Evolutionary conservation across 2,113 vertebrate species (phyloP).

Genomic region (Nasalis larvatus): DNA sequence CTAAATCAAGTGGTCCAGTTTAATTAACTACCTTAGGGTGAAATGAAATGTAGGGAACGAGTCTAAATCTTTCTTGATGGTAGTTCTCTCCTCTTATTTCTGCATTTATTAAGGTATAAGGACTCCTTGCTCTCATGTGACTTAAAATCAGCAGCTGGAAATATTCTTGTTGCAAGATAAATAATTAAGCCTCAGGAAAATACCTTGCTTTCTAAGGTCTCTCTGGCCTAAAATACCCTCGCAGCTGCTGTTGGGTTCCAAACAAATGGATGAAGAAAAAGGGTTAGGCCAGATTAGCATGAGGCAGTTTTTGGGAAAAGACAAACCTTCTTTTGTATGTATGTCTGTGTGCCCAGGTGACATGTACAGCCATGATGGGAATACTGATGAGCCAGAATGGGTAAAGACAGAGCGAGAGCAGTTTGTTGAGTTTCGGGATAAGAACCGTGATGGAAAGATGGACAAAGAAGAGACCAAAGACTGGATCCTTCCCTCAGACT

Average conservation of each 20-base stretch:
- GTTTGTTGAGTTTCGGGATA: conserved; percentile 95
- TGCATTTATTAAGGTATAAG: not conserved
- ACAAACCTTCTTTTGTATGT: not conserved
- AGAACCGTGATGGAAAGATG: conserved; percentile 95
- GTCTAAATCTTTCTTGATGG: not conserved
- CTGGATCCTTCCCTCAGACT: conserved; percentile 94
- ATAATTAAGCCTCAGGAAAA: conserved; percentile 17
- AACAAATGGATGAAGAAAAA: not conserved
- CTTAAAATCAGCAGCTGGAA: not conserved
- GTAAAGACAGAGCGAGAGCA: conserved; percentile 93
- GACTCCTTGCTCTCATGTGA: not conserved
- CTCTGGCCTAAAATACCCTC: not conserved
- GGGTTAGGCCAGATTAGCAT: not conserved
- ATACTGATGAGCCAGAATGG: conserved; percentile 92
- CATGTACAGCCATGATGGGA: conserved; percentile 90
- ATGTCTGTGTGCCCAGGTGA: conserved; percentile 84
- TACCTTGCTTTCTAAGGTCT: not conserved
- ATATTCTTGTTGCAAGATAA: not conserved
- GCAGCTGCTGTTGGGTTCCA: not conserved
- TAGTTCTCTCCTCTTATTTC: not conserved
- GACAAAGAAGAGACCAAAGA: conserved; percentile 94
- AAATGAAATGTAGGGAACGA: not conserved
- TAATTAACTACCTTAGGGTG: not conserved
- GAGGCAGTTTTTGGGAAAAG: not conserved
- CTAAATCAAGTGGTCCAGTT: not conserved